A percentile compares a stretch with the other conserved stretches of the same genome.
Conservation (phyloP, 2,797 vertebrate species). For the Hipposideros larvatus region DNA sequence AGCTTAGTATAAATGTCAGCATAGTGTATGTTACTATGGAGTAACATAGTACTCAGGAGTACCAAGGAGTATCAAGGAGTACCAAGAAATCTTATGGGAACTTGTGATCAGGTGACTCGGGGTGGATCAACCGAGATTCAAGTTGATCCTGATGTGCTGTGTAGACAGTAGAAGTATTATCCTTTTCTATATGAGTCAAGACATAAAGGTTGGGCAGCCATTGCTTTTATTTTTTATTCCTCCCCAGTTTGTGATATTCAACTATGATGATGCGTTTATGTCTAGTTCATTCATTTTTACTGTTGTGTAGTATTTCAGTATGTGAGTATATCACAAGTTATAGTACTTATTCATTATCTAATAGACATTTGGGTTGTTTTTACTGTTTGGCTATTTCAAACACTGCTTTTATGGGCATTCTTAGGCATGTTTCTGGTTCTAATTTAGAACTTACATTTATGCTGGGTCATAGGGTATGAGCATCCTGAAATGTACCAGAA, state of each 20-base stretch:
- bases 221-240: neutral
- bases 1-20: neutral
- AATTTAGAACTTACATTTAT: neutral
- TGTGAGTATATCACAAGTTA: neutral
- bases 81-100: neutral
- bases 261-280: neutral
- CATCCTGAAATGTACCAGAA: neutral
- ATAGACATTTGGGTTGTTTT: neutral
- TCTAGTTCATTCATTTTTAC: constrained; percentile 18
- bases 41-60: neutral
- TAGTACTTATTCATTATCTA: no score
- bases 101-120: neutral
- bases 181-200: neutral
- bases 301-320: neutral
- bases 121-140: neutral
- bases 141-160: neutral
- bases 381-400: neutral
- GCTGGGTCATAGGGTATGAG: neutral
- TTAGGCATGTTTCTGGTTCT: neutral
- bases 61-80: neutral
- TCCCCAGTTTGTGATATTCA: neutral
- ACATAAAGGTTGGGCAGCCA: neutral
- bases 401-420: neutral
- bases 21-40: neutral
- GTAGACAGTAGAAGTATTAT: neutral